These are phyloP conservation scores for Entomobrya multifasciata DNA, from an alignment of 2,888 invertebrate species.

Conservation along the genomic window DNA sequence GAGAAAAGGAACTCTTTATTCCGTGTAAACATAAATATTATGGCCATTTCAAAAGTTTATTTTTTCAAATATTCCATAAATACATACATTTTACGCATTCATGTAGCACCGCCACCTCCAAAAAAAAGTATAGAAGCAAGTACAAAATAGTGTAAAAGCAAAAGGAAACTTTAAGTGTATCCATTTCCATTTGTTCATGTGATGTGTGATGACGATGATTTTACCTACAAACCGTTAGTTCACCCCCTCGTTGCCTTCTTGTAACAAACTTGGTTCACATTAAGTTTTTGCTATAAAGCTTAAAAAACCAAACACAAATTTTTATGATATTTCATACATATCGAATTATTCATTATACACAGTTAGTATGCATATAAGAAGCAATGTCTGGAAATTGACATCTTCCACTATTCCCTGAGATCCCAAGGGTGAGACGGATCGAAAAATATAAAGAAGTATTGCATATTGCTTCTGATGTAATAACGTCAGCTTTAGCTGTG, in stretches of 20 bases:
- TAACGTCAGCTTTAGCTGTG: neutral
- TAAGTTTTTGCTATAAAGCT: too few species aligned
- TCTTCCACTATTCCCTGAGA: conserved; percentile 10
- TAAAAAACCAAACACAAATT: too few species aligned
- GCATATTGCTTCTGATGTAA: conserved; percentile 20
- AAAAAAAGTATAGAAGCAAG: neutral
- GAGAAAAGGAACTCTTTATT: neutral
- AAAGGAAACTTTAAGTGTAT: conserved; percentile 1
- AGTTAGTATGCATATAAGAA: neutral
- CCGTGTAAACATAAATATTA: conserved; percentile 60
- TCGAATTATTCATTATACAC: too few species aligned
- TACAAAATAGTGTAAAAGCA: too few species aligned
- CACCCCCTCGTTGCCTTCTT: conserved; percentile 5
- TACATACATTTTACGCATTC: conserved; percentile 6
- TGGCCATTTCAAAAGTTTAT: conserved; percentile 42
- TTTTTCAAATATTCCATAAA: conserved; percentile 55
- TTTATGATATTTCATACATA: too few species aligned
- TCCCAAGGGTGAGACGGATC: conserved; percentile 53
- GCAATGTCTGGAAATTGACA: neutral
- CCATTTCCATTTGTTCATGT: neutral
- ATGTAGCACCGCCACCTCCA: neutral
- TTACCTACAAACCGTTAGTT: neutral
- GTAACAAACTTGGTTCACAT: conserved; percentile 9
- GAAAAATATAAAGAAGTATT: neutral
- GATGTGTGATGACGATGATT: too few species aligned